Base-by-base conservation (phyloP, 2,113 vertebrate genomes). In the Psammodynastes pulverulentus region DNA sequence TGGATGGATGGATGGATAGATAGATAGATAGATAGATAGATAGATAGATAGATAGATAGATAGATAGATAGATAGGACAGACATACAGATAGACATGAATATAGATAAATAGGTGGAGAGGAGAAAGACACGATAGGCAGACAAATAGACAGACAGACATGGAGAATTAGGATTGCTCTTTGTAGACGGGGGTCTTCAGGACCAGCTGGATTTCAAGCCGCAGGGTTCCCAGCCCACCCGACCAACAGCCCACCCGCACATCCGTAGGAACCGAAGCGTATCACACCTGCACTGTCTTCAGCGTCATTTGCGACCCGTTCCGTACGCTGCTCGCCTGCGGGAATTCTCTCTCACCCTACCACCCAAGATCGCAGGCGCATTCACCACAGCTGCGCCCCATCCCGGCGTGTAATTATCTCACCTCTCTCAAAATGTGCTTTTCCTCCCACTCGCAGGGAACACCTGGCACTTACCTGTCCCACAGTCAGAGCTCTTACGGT, bases 401-500 rank as follows among this genome's bases (percentile, higher is more conserved):
- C 13, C 39, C 7, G 3, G 8, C 39, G 9, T 0, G 15, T 34
- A 4, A 8, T 46, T 46, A 9, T 12, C 13, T 34, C 8, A 2
- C 9, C 29, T 19, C 26, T 49, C 45, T n/a, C 48, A 29, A 43
- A 23, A 12, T 52, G 86, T 88, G 6, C 34, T 34, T 88, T 43
- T 43, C 45, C 89, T 94, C 86, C 24, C 94, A 93, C 86, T 96
- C 97, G 94, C 94, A 99, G 99, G 99, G 99, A 96, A 99, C 99
- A 94, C 99, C 99, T 93, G 99, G 99, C 93, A 99, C 99, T 88
- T 99, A 99, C 87, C 97, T 99, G 23, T 98, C 99, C 91, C 98
- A 98, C 93, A 98, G 96, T 96, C 98, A 99, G 94, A 96, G 98
- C 49, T 96, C 98, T 89, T 99, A 99, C 6, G 94, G 97, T 85